These are phyloP conservation scores for Gambusia affinis DNA, from an alignment of 2,113 vertebrate genomes.

Conservation along the genomic window DNA sequence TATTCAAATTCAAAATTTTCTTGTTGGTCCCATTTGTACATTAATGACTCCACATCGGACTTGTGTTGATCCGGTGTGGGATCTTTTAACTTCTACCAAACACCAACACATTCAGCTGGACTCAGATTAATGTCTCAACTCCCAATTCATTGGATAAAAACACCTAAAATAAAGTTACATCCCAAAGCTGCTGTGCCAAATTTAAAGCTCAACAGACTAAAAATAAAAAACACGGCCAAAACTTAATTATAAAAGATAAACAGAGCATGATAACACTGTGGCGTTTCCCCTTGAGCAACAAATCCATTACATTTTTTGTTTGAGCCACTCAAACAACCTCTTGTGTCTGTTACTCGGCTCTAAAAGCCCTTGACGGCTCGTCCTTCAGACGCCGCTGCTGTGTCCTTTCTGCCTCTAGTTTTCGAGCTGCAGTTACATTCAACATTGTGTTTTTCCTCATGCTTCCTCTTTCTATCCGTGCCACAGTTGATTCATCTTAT, in stretches of 20 bases:
- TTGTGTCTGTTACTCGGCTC: background rate
- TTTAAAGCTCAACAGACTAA: background rate
- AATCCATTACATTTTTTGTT: background rate
- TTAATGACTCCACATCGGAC: no score
- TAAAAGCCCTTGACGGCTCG: slow-evolving; percentile 1
- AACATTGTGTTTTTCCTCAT: background rate
- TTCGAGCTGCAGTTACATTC: background rate
- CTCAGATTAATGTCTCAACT: background rate
- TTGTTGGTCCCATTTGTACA: no score
- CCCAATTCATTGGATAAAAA: background rate
- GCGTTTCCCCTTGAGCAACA: background rate
- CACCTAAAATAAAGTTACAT: background rate
- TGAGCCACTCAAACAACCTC: slow-evolving; percentile 1
- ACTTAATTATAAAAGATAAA: slow-evolving; percentile 17
- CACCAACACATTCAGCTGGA: background rate
- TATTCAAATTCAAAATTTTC: no score
- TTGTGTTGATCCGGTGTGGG: no score
- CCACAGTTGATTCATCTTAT: background rate
- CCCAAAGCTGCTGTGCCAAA: background rate
- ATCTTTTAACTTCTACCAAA: no score
- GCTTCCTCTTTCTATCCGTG: background rate
- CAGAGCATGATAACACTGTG: background rate
- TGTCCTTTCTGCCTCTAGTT: slow-evolving; percentile 11
- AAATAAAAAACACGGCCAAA: slow-evolving; percentile 18
- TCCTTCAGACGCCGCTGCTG: slow-evolving; percentile 3